A percentile compares a stretch with the other conserved stretches of the same genome.
phyloP scores from a whole-genome alignment of 2,888 invertebrate species.

The Drosophila pseudotalamancana region DNA sequence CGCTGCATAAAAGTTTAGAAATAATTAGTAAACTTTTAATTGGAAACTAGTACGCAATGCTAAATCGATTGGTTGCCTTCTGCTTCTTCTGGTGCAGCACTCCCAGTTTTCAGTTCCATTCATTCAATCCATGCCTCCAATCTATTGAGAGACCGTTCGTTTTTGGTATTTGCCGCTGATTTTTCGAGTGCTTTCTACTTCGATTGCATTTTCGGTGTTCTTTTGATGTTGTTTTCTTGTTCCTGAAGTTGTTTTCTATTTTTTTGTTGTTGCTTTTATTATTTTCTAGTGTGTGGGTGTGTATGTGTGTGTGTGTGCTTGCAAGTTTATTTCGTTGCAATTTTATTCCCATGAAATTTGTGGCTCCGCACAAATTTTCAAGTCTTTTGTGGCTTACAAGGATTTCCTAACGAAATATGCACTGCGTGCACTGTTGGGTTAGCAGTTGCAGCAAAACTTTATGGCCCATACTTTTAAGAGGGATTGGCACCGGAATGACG shows the following conservation, averaged over 20 bases:
- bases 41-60: slow-evolving; percentile 77
- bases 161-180: slow-evolving; percentile 73
- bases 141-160: slow-evolving; percentile 67
- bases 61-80: slow-evolving; percentile 65
- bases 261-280: neutral
- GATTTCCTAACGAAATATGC: slow-evolving; percentile 65
- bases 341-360: slow-evolving; percentile 77
- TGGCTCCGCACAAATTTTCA: slow-evolving; percentile 72
- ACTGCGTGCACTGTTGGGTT: slow-evolving; percentile 47
- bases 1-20: slow-evolving; percentile 76
- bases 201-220: slow-evolving; percentile 64
- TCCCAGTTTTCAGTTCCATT: slow-evolving; percentile 16
- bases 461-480: slow-evolving; percentile 55
- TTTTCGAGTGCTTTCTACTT: slow-evolving; percentile 73
- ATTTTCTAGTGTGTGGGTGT: slow-evolving; percentile 3
- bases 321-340: slow-evolving; percentile 73
- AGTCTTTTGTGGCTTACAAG: slow-evolving; percentile 79
- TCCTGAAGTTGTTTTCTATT: slow-evolving; percentile 24
- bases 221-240: slow-evolving; percentile 60
- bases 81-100: slow-evolving; percentile 6
- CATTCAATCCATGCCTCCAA: slow-evolving; percentile 21
- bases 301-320: slow-evolving; percentile 15
- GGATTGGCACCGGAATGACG: slow-evolving; percentile 19
- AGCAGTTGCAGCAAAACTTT: slow-evolving; percentile 57
- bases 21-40: slow-evolving; percentile 79